These are phyloP conservation scores for Fragariocoptes setiger DNA, from an alignment of 1,140 invertebrate genomes.

Conservation along the genomic window DNA sequence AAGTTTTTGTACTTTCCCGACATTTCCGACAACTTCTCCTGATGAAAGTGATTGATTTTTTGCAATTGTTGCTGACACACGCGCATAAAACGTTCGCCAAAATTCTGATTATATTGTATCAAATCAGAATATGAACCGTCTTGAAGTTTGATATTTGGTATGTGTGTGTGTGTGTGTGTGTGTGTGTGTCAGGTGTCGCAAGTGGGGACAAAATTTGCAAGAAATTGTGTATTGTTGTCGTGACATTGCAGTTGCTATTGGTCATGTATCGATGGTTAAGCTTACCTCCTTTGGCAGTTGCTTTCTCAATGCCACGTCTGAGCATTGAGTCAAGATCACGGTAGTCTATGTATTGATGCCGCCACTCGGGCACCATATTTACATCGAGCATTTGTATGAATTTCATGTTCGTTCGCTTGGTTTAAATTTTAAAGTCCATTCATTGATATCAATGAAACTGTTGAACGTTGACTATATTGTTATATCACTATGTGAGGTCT, in stretches of 20 bases:
- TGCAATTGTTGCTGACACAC: slow-evolving; percentile 76
- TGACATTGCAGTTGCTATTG: background rate
- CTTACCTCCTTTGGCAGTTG: background rate
- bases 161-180: background rate
- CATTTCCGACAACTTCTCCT: slow-evolving; percentile 87
- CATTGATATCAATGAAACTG: no score
- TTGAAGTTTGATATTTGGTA: background rate
- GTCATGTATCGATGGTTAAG: slow-evolving; percentile 8
- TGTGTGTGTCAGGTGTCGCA: background rate
- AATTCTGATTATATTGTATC: slow-evolving; percentile 16
- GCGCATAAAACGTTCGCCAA: slow-evolving; percentile 80
- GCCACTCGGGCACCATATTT: slow-evolving; percentile 92
- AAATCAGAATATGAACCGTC: background rate
- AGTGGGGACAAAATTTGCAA: background rate
- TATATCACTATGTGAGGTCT: no score
- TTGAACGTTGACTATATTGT: no score
- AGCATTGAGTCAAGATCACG: slow-evolving; percentile 25
- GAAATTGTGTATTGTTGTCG: background rate
- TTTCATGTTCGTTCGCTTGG: slow-evolving; percentile 36
- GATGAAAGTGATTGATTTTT: slow-evolving; percentile 77
- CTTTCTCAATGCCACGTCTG: background rate
- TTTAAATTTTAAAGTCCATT: no score
- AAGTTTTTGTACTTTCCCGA: slow-evolving; percentile 68
- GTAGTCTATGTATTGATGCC: slow-evolving; percentile 93
- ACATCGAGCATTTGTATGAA: slow-evolving; percentile 76